Evolutionary conservation across 1,140 invertebrate genomes (phyloP).

Genomic region (Metopolophium dirhodum): DNA sequence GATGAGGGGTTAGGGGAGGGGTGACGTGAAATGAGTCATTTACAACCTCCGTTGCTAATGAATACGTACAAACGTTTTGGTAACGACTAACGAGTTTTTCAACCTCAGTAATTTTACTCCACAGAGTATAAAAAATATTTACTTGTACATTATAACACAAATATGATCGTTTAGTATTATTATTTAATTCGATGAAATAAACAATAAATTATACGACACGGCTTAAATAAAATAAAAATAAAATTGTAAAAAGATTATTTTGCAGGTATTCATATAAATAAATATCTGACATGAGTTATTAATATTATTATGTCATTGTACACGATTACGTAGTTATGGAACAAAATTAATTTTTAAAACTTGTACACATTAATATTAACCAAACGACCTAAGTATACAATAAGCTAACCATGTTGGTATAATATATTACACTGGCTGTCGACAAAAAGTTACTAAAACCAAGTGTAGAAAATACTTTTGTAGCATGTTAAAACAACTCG

Average conservation of each 20-base stretch:
- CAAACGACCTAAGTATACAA: slow-evolving; percentile 33
- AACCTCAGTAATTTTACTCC: neutral
- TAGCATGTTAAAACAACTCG: neutral
- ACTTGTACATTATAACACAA: neutral
- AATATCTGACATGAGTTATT: neutral
- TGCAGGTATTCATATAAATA: neutral
- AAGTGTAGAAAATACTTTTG: neutral
- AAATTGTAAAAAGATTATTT: neutral
- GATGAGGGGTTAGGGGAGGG: neutral
- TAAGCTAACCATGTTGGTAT: neutral
- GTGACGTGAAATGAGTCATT: neutral
- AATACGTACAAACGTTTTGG: neutral
- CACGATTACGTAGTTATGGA: neutral
- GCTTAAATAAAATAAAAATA: neutral
- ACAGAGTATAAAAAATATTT: neutral
- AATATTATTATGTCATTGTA: slow-evolving; percentile 18
- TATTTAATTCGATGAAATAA: neutral
- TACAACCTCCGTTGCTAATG: neutral
- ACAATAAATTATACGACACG: neutral
- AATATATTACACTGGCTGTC: slow-evolving; percentile 34
- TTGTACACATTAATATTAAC: slow-evolving; percentile 42
- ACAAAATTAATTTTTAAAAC: slow-evolving; percentile 27
- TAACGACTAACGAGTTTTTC: neutral
- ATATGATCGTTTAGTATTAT: neutral
- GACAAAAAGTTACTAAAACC: slow-evolving; percentile 2